Base-by-base conservation (phyloP, 2,113 vertebrate species). In the Odontesthes bonariensis region DNA sequence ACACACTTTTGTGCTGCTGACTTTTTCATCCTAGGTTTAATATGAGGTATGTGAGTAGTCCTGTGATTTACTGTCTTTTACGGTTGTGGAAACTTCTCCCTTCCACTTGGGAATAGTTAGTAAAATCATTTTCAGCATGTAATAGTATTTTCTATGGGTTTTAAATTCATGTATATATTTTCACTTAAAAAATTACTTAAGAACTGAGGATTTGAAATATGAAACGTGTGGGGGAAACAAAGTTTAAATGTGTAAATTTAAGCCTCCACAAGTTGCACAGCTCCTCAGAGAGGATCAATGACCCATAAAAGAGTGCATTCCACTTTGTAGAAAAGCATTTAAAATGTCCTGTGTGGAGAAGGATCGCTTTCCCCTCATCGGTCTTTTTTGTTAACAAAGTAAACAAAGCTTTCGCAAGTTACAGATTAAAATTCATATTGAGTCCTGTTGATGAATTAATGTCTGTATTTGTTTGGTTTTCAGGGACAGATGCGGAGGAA, bases 401-500 rank as follows among this genome's bases (percentile, higher is more conserved):
- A 4, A 82, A 59, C 46, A 33, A 49, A 74, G 0, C 17, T 47
- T 33, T 69, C 62, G 22, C 35, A 32, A 22, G 19, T 6, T 52
- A 65, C 10, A 11, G 62, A 49, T 52, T 22, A 42, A 46, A 73
- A 54, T 57, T 67, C 3, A 27, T 8, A 38, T 55, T 57, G 14
- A 54, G 56, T 66, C 27, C 38, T 54, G 3, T 72, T 75, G 55
- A 83, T 79, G 85, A 89, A 89, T 86, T 89, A 88, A 91, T 91
- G 63, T 82, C 65, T 92, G 75, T 83, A 92, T 86, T 22, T 14
- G 13, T 44, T 14, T 35, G 2, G 61, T 87, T 94, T 95, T 84
- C 89, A 99, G 97, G 96, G 95, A 83, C 96, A 96, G 88, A 96
- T 97, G 91, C 96, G 95, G 90, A 94, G 93, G 89, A 98, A 98